Base-by-base conservation (phyloP, 2,888 invertebrate genomes). In the Axea sp. region DNA sequence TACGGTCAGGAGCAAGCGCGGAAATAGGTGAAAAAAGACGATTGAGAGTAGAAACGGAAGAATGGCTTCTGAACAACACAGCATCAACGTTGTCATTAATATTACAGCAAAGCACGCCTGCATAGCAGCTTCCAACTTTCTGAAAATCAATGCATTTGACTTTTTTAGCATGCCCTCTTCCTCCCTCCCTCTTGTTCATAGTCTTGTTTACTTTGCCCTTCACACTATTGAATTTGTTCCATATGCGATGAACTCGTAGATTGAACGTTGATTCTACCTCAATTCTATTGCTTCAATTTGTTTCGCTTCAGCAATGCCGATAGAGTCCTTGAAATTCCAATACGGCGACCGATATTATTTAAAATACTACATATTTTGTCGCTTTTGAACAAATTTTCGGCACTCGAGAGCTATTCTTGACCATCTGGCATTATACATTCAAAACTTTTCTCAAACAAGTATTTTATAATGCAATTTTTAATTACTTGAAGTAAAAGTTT, bases 131-230 rank as follows among this genome's bases (percentile, higher is more conserved):
- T 67, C 30, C 49, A 28, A 31, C 43, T 43, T 62, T 28, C 60
- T 31, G 55, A 47, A 74, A 65, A 74, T 71, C 69, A 65, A 74
- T 74, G 69, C 74, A 39, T 65, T 59, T 47, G 33, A 64, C 57
- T 60, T 47, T 65, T 65, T 74, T 74, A 30, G 49, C 14, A 14
- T 6, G 41, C 5, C 43, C n/a, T 26, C 41, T 33, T 9, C 28
- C 39, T 9, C 14, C 6, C 26, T 26, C 15, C n/a, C 24, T 0
- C 11, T 17, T 26, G 26, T 26, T 30, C 43, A 12, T 19, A 33
- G 49, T n/a, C 57, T 72, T 57, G 43, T 64, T 72, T 57, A 57
- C 59, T 31, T 64, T 64, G 31, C 49, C 39, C 33, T 57, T 49
- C 28, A 28, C 41, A 22, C 64, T 43, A 51, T 57, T 57, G 71